A percentile compares a stretch with the other conserved stretches of the same genome.
These are phyloP conservation scores for Heteronetta atricapilla DNA, from an alignment of 2,113 vertebrate genomes.

Conservation along the genomic window DNA sequence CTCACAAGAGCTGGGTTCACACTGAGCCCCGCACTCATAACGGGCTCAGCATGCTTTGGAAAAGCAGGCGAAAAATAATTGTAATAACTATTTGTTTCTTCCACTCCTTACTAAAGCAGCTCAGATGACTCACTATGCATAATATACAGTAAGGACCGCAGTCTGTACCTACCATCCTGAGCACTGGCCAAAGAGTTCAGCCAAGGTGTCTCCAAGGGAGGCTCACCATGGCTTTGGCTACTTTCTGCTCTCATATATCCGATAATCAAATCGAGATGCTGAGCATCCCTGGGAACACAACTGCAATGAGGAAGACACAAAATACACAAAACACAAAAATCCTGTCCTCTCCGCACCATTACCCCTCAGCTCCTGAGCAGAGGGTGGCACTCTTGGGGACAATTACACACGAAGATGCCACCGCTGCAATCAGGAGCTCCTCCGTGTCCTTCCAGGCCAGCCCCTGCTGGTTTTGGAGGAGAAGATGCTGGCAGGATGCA, in stretches of 20 bases:
- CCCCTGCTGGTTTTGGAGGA: background rate
- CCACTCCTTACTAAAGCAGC: background rate
- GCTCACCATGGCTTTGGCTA: accelerated
- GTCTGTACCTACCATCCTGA: background rate
- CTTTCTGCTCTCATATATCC: accelerated
- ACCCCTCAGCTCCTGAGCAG: accelerated
- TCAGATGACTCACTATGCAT: background rate
- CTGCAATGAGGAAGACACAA: accelerated
- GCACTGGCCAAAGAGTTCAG: background rate
- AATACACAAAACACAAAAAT: background rate
- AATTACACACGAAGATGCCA: accelerated
- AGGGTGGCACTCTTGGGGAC: accelerated
- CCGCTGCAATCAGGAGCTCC: accelerated
- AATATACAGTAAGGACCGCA: background rate
- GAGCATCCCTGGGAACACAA: background rate
- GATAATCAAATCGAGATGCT: accelerated
- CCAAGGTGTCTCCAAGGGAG: background rate
- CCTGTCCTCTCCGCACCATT: accelerated
- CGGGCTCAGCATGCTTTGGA: background rate
- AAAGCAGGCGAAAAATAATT: background rate
- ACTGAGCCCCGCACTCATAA: accelerated
- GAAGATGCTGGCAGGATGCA: accelerated
- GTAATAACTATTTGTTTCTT: background rate
- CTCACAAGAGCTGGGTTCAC: background rate
- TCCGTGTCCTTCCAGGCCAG: background rate